A percentile compares a stretch with the other conserved stretches of the same genome.
These are phyloP conservation scores for Phrynocephalus versicolor DNA, from an alignment of 2,113 vertebrate species.

Conservation along the genomic window DNA sequence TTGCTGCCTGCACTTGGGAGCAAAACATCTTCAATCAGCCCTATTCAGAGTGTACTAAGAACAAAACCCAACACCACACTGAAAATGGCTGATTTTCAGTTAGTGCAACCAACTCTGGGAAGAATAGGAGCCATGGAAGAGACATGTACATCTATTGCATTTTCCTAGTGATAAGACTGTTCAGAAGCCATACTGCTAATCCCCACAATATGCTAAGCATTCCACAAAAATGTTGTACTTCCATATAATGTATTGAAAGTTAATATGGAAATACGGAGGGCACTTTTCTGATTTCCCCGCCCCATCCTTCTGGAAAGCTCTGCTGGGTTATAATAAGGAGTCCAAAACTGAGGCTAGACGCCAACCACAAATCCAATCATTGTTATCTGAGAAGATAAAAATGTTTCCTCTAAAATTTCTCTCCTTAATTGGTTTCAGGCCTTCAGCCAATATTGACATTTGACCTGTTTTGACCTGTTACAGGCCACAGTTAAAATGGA, in stretches of 20 bases:
- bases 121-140: too few species aligned
- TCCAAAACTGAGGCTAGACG: not conserved
- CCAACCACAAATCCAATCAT: not conserved
- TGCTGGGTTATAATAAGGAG: not conserved
- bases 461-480: slow-evolving; percentile 4
- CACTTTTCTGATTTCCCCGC: too few species aligned
- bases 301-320: not conserved
- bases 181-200: not conserved
- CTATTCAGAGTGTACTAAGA: too few species aligned
- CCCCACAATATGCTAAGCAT: not conserved
- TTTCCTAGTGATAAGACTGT: too few species aligned
- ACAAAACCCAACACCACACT: too few species aligned
- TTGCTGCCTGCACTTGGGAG: too few species aligned
- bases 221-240: not conserved
- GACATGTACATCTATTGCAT: too few species aligned
- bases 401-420: not conserved
- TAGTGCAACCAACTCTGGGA: too few species aligned
- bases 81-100: too few species aligned
- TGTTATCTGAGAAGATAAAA: not conserved
- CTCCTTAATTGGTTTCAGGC: not conserved
- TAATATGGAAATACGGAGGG: too few species aligned
- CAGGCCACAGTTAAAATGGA: slow-evolving; percentile 81
- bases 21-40: too few species aligned
- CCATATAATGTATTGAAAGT: too few species aligned
- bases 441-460: not conserved